Base-by-base conservation (phyloP, 1,140 invertebrate genomes). In the Popillia japonica region DNA sequence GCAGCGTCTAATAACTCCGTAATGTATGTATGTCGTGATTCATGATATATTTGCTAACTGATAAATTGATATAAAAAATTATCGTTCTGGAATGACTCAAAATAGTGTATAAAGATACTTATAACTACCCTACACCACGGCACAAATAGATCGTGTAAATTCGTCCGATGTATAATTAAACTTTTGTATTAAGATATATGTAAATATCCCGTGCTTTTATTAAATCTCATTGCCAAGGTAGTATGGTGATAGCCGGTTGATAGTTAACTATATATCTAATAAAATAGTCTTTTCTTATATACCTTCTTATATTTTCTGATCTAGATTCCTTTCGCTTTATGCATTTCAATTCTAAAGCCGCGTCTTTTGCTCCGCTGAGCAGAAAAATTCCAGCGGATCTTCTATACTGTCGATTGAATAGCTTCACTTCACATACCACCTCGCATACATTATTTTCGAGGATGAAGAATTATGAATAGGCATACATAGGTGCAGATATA, bases 401-500 rank as follows among this genome's bases (percentile, higher is more conserved):
- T 10, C 6, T n/a, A 55, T 55, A 68, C 22, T 11, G 22, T 68
- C 61, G 27, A 68, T 68, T 23, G 61, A 68, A 68, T 68, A 23
- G 10, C 27, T 68, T 22, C 61, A 23, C 10, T 27, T 68, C 22
- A 14, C 22, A 68, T 68, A 22, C 22, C 61, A 14, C 22, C 20
- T 68, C 20, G 9, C 20, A 27, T 27, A 34, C 22, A 68, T 64
- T 64, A 64, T 68, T 68, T 68, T 27, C 61, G 22, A 68, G 22
- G 8, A 22, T 34, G 61, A 27, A 68, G 20, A 68, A 68, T 23
- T 23, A 68, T 68, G 61, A 68, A 68, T 55, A 55, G 48, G 48
- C 48, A 17, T 55, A 55, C 48, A 55, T 68, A 68, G 61, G 22
- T 11, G 61, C 61, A 68, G 22, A 68, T 68, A 27, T 68, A 22